Percentiles rank a stretch among this genome's conserved stretches.
Evolutionary conservation across 2,113 vertebrate species (phyloP).

Genomic region (Saccopteryx bilineata): DNA sequence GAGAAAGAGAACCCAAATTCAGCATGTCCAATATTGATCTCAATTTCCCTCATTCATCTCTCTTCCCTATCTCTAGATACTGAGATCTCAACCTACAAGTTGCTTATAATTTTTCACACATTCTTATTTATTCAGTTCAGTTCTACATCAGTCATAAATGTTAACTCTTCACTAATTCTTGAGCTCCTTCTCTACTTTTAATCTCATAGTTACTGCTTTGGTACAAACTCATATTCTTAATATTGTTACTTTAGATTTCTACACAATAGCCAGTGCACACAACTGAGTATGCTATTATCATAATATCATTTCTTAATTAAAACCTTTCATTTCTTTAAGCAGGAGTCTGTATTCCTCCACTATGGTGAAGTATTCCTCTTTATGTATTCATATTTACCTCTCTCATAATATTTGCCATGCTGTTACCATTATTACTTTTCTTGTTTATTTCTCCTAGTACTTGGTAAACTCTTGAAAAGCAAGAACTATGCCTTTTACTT

Average conservation of each 20-base stretch:
- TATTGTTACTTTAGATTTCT: not conserved
- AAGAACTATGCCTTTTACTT: not conserved
- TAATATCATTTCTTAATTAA: not conserved
- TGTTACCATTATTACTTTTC: not conserved
- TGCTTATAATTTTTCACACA: not conserved
- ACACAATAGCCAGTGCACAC: not conserved
- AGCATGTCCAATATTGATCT: not conserved
- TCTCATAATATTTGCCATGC: not conserved
- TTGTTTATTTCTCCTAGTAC: not conserved
- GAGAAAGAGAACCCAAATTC: not conserved
- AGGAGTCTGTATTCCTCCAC: not conserved
- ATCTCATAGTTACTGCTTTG: not conserved
- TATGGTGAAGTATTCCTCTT: not conserved
- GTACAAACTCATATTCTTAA: not conserved
- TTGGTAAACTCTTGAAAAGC: not conserved
- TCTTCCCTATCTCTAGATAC: not conserved
- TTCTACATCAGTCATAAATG: not conserved
- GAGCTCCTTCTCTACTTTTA: not conserved
- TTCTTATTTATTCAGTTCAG: not conserved
- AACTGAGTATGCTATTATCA: not conserved
- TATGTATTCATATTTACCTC: not conserved
- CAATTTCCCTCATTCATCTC: not conserved
- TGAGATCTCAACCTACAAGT: not conserved
- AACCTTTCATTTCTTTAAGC: not conserved
- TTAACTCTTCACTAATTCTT: not conserved